Evolutionary conservation across 2,113 vertebrate genomes (phyloP), one percentile per base, ranked within the genome.

Genomic region (Eleginops maclovinus): DNA sequence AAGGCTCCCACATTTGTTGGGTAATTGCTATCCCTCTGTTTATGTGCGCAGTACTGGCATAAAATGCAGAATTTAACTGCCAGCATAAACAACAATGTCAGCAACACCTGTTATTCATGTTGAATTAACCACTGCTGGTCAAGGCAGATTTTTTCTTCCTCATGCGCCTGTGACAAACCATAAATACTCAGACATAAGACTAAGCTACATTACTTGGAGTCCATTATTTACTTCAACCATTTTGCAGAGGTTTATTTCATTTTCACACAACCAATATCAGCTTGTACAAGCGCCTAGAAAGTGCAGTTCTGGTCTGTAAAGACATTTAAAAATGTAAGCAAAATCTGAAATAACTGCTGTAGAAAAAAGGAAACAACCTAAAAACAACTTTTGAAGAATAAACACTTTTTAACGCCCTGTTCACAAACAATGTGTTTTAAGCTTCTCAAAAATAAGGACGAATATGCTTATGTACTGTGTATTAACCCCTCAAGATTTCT

Each of bases 401-500:
- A 44, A 54, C 2, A 6, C 9, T 24, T 56, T 36, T 40, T 17
- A 2, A 4, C 21, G 24, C 10, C 19, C 26, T 21, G 31, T 62
- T 17, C 36, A 44, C 24, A 62, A 51, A 60, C 21, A 19, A 31
- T 36, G 13, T 58, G 49, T 47, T 26, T 19, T 9, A 73, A 1
- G 17, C 28, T 53, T 43, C 43, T 60, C 28, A 49, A 26, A 69
- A 56, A 28, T 68, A 28, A 22, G 13, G 10, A 9, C 17, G 12
- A 43, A 9, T 44, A 54, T 72, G 40, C 49, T 56, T 55, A 40
- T 61, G 61, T 14, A 56, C 22, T 54, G 22, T 17, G 24, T 19
- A 12, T 50, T 15, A 54, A 43, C 43, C 9, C n/a, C 9, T 47
- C 21, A 80, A 19, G 16, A 54, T 79, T 10, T 79, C 17, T 28